Evolutionary conservation across 2,797 vertebrate genomes (phyloP).

Genomic region (Gymnoscopelus braueri): DNA sequence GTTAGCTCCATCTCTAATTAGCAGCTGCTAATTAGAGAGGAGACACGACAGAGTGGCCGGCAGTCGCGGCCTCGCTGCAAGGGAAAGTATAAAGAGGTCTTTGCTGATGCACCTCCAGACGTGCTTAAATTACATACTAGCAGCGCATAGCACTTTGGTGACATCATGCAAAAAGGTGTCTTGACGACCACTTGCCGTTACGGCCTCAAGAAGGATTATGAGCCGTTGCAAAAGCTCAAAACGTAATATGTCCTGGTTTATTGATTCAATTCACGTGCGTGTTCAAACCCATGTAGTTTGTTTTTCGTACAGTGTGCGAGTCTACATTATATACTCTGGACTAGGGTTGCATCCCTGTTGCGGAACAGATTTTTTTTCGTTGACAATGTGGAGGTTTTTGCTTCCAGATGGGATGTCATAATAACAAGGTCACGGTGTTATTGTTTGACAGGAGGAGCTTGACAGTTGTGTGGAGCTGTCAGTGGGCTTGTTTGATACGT

Average conservation of each 20-base stretch:
- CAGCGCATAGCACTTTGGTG: slow-evolving; percentile 8
- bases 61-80: slow-evolving; percentile 11
- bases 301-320: neutral
- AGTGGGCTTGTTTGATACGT: no score
- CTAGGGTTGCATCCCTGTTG: neutral
- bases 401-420: slow-evolving; percentile 30
- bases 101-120: slow-evolving; percentile 36
- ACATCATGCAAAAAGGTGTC: slow-evolving; percentile 18
- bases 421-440: slow-evolving; percentile 9
- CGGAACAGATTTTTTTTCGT: slow-evolving; percentile 13
- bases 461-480: no score
- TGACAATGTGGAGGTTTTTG: slow-evolving; percentile 4
- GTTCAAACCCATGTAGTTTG: neutral
- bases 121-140: slow-evolving; percentile 44
- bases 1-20: slow-evolving; percentile 63
- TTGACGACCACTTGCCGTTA: slow-evolving; percentile 15
- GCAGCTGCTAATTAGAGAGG: slow-evolving; percentile 65
- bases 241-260: slow-evolving; percentile 15
- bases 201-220: neutral
- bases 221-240: slow-evolving; percentile 15
- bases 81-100: slow-evolving; percentile 59
- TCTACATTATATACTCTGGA: neutral
- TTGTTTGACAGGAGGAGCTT: neutral
- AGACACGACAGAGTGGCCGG: slow-evolving; percentile 23
- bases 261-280: neutral